Evolutionary conservation across 2,888 invertebrate genomes (phyloP).

Genomic region (Odontocerum albicorne): DNA sequence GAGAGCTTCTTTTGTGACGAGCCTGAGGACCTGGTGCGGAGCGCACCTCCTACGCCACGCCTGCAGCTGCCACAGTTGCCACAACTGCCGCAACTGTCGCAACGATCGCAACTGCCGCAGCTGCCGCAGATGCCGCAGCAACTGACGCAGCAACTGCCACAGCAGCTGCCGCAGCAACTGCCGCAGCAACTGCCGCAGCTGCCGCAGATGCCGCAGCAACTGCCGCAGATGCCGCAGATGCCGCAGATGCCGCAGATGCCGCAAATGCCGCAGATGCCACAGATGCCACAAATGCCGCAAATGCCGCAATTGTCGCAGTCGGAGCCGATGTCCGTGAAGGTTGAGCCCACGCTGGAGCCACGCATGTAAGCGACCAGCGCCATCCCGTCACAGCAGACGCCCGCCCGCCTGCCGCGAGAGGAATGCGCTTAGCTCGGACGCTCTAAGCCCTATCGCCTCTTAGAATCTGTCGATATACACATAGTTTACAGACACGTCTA

Average conservation of each 20-base stretch:
- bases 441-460: background rate
- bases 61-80: constrained; percentile 49
- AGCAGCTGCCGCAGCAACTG: too few species aligned
- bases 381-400: background rate
- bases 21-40: constrained; percentile 42
- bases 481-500: background rate
- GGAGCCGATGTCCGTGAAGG: constrained; percentile 62
- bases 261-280: too few species aligned
- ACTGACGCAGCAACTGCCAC: constrained; percentile 51
- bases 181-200: too few species aligned
- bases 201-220: constrained; percentile 54
- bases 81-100: too few species aligned
- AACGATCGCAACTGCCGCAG: constrained; percentile 47
- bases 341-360: constrained; percentile 69
- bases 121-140: too few species aligned
- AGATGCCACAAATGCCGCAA: too few species aligned
- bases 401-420: background rate
- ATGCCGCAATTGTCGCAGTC: constrained; percentile 47
- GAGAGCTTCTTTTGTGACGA: constrained; percentile 69
- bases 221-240: constrained; percentile 43
- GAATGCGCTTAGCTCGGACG: background rate
- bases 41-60: constrained; percentile 45
- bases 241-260: constrained; percentile 38
- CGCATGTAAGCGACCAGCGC: constrained; percentile 37
- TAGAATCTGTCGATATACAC: constrained; percentile 11